Conservation (phyloP, 1,140 invertebrate species). For the Paracyclopina nana region DNA sequence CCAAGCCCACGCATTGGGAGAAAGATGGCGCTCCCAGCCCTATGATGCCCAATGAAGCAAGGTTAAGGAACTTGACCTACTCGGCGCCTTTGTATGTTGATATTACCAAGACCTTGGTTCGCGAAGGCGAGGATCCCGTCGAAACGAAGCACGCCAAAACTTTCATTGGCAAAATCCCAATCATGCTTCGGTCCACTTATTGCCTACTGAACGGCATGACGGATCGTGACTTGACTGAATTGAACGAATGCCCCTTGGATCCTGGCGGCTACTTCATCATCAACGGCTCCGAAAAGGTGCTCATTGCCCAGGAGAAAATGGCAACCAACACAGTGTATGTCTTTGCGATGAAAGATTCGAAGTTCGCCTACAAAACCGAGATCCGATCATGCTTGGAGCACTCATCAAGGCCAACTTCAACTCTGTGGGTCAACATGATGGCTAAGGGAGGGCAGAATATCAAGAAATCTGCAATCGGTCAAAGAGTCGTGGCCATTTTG, state of each 20-base stretch:
- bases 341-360: constrained; percentile 92
- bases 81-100: constrained; percentile 96
- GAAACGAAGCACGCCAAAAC: constrained; percentile 91
- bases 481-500: constrained; percentile 87
- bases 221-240: constrained; percentile 92
- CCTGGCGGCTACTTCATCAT: constrained; percentile 94
- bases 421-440: constrained; percentile 98
- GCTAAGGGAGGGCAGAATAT: constrained; percentile 81
- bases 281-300: constrained; percentile 79
- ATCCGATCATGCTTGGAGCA: constrained; percentile 90
- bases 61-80: constrained; percentile 62
- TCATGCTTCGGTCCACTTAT: constrained; percentile 94
- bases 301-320: constrained; percentile 99
- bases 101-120: constrained; percentile 83
- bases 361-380: constrained; percentile 94
- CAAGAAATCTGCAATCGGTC: constrained; percentile 92
- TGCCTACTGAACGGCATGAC: constrained; percentile 78
- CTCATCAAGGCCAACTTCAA: constrained; percentile 74
- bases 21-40: constrained; percentile 94
- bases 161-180: constrained; percentile 97
- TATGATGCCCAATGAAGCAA: constrained; percentile 98
- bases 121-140: constrained; percentile 69
- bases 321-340: constrained; percentile 99
- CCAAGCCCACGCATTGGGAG: constrained; percentile 98
- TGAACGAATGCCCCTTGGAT: constrained; percentile 96